Percentiles rank a stretch among this genome's conserved stretches.
phyloP scores from a whole-genome alignment of 1,140 invertebrate species.

The Homalodisca vitripennis region DNA sequence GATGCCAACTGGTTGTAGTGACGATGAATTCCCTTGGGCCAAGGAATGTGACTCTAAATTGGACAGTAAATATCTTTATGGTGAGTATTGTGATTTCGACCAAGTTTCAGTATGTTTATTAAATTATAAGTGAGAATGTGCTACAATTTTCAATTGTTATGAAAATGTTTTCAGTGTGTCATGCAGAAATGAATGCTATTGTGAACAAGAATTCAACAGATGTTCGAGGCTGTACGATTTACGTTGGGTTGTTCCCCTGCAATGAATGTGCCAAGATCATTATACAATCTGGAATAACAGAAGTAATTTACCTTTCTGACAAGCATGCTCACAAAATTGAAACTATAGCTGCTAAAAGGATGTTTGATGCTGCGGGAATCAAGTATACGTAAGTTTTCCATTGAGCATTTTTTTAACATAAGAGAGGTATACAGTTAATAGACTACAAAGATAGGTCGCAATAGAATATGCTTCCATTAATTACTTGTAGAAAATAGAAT shows the following conservation, averaged over 20 bases:
- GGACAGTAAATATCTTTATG: constrained; percentile 82
- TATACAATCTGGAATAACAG: constrained; percentile 89
- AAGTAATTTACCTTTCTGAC: constrained; percentile 78
- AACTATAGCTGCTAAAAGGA: constrained; percentile 71
- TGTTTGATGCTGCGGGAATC: constrained; percentile 76
- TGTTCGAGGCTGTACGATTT: constrained; percentile 78
- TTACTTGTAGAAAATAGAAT: no score
- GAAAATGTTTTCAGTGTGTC: constrained; percentile 73
- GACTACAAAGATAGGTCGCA: no score
- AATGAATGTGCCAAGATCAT: constrained; percentile 97
- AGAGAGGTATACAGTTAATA: no score
- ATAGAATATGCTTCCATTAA: no score
- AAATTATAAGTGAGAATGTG: background rate
- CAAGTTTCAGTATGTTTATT: constrained; percentile 2
- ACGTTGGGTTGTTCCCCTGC: constrained; percentile 89
- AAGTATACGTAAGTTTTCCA: constrained; percentile 59
- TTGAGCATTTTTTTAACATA: no score
- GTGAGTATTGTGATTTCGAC: constrained; percentile 50
- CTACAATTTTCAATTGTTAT: background rate
- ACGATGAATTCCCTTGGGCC: constrained; percentile 87
- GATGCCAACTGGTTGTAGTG: constrained; percentile 84
- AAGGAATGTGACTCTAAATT: constrained; percentile 55
- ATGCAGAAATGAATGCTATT: constrained; percentile 97
- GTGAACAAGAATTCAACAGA: constrained; percentile 83
- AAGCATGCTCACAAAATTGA: constrained; percentile 68